Percentiles rank a stretch among this genome's conserved stretches.
Evolutionary conservation across 2,797 vertebrate genomes (phyloP).

Genomic region (Myotis planiceps): DNA sequence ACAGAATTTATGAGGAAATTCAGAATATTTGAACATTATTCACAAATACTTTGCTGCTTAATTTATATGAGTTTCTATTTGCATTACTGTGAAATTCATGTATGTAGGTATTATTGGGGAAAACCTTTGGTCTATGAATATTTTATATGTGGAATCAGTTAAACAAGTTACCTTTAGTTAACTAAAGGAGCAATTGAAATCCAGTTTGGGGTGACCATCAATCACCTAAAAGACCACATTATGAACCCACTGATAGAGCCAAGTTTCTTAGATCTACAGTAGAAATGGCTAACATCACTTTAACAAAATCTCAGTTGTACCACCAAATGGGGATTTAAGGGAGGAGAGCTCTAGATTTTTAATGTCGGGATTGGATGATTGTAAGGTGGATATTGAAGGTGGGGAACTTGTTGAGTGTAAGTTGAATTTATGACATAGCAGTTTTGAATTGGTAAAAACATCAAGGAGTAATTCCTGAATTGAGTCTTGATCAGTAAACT

Average conservation of each 20-base stretch:
- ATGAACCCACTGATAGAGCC: not conserved
- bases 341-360: not conserved
- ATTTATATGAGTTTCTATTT: not conserved
- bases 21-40: constrained; percentile 13
- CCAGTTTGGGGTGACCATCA: not conserved
- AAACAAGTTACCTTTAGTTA: not conserved
- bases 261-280: not conserved
- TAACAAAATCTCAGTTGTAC: not conserved
- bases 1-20: not conserved
- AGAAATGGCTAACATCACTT: not conserved
- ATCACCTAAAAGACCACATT: not conserved
- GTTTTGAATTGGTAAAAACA: not conserved
- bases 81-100: constrained; percentile 12
- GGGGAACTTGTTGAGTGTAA: not conserved
- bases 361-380: not conserved
- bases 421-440: not conserved
- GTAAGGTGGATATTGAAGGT: not conserved
- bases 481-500: not conserved
- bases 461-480: not conserved
- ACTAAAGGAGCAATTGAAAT: not conserved
- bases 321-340: not conserved
- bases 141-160: not conserved
- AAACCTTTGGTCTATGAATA: not conserved
- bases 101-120: not conserved
- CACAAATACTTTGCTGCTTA: not conserved